phyloP scores from a whole-genome alignment of 2,113 vertebrate genomes.

The Zingel zingel region DNA sequence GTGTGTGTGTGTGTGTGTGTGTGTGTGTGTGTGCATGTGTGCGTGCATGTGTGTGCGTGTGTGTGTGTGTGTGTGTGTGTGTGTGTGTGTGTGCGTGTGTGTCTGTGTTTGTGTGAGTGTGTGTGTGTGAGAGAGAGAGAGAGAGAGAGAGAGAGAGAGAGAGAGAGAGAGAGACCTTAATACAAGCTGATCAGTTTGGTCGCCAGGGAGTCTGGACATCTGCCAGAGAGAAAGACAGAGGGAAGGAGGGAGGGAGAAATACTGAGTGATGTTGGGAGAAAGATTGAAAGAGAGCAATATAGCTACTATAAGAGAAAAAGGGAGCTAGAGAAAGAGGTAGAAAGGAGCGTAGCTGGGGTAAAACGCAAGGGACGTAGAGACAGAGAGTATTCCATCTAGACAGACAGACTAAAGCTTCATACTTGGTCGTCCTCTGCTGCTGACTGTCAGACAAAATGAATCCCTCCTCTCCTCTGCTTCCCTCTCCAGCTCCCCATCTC shows the following conservation, averaged over 20 bases:
- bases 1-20: slow-evolving; percentile 3
- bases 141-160: slow-evolving; percentile 21
- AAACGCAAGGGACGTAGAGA: neutral
- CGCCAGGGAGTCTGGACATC: slow-evolving; percentile 59
- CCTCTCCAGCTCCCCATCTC: slow-evolving; percentile 8
- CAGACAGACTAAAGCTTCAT: slow-evolving; percentile 1
- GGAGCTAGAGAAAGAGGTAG: neutral
- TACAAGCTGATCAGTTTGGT: slow-evolving; percentile 61
- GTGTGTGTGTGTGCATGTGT: neutral
- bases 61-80: neutral
- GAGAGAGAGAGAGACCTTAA: slow-evolving; percentile 53
- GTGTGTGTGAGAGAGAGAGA: neutral
- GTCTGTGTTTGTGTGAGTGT: slow-evolving; percentile 1
- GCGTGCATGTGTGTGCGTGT: neutral
- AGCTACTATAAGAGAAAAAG: neutral
- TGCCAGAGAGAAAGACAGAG: slow-evolving; percentile 39
- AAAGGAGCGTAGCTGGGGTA: neutral
- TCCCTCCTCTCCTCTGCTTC: slow-evolving; percentile 11
- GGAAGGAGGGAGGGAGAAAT: neutral
- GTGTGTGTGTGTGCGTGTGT: slow-evolving; percentile 4
- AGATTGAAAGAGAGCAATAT: neutral
- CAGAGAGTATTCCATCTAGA: neutral
- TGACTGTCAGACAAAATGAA: slow-evolving; percentile 42
- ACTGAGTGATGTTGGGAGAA: slow-evolving; percentile 16
- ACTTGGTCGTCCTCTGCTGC: slow-evolving; percentile 7